Percentiles rank a stretch among this genome's conserved stretches.
These are phyloP conservation scores for Laterallus jamaicensis DNA, from an alignment of 2,113 vertebrate genomes.

Conservation along the genomic window DNA sequence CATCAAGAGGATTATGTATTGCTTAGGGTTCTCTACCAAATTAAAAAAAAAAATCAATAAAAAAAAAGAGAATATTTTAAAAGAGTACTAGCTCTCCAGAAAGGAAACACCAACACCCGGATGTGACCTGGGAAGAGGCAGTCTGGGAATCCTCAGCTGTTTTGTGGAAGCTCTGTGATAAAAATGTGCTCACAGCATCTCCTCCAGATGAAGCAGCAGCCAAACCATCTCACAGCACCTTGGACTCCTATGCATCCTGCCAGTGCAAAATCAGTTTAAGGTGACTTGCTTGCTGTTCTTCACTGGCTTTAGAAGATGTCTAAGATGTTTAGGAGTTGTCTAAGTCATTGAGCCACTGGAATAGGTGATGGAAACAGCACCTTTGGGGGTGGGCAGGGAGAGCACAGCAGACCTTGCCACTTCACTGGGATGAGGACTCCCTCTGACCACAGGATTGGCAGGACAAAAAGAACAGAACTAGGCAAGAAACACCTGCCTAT, in stretches of 20 bases:
- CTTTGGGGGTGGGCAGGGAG: background rate
- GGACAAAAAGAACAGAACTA: background rate
- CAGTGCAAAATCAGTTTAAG: background rate
- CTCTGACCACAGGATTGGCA: background rate
- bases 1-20: background rate
- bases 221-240: background rate
- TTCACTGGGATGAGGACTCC: background rate
- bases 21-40: background rate
- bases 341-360: background rate
- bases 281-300: background rate
- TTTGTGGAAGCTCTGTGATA: background rate
- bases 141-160: background rate
- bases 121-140: background rate
- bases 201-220: background rate
- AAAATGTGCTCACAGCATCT: background rate
- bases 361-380: background rate
- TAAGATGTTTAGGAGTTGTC: background rate
- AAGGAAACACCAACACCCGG: background rate
- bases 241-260: background rate
- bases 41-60: background rate
- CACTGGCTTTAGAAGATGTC: background rate
- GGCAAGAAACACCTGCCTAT: background rate
- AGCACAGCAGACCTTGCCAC: background rate
- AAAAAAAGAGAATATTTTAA: background rate
- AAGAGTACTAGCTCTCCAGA: background rate